Conservation (phyloP, 2,888 invertebrate genomes). For the Diarsia dahlii region DNA sequence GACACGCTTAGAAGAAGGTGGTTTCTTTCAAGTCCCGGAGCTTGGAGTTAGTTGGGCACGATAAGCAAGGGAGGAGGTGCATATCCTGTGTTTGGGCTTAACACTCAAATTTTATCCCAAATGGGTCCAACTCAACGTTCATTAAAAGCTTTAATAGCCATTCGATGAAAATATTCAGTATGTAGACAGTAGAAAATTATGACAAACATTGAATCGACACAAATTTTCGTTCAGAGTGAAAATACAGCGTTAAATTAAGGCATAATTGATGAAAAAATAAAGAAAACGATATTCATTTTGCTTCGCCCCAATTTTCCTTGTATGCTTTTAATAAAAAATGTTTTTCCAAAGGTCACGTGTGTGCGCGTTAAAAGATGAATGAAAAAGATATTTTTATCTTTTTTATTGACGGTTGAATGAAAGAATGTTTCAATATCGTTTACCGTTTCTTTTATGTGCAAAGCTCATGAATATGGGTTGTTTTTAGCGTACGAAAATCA, state of each 20-base stretch:
- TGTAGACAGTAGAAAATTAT: background rate
- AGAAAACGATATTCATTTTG: background rate
- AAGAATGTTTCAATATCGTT: background rate
- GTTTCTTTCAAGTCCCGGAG: too few relatives aligned
- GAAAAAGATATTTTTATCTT: background rate
- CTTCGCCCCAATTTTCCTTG: slow-evolving; percentile 17
- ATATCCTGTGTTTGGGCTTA: too few relatives aligned
- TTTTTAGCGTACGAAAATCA: background rate
- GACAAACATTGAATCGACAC: background rate
- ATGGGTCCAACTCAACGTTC: background rate
- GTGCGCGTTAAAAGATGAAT: slow-evolving; percentile 14
- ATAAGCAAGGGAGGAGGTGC: too few relatives aligned
- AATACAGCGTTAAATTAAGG: background rate
- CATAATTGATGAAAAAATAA: slow-evolving; percentile 17
- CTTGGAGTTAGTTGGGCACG: too few relatives aligned
- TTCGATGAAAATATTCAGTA: background rate
- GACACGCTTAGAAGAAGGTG: too few relatives aligned
- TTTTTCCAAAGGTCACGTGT: background rate
- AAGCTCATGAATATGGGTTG: background rate
- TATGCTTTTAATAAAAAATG: slow-evolving; percentile 23
- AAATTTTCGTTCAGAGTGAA: background rate
- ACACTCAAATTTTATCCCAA: too few relatives aligned
- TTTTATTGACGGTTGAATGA: background rate
- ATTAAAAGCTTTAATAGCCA: background rate
- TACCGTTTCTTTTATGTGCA: background rate